These are phyloP conservation scores for Cephus pygmeus DNA, from an alignment of 2,888 invertebrate species.

Conservation along the genomic window DNA sequence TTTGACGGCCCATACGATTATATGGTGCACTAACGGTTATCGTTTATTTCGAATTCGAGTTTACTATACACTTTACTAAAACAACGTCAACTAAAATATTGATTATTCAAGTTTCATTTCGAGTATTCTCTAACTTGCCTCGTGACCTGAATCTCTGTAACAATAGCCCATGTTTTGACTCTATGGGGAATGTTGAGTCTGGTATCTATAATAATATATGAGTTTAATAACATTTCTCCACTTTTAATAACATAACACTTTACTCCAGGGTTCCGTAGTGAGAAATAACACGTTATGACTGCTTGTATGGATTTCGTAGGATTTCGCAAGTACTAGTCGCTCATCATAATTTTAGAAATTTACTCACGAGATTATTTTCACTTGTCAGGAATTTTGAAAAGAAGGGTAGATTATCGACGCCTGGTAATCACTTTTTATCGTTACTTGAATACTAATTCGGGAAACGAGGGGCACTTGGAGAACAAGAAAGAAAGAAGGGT, in stretches of 20 bases:
- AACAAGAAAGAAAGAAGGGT: not conserved
- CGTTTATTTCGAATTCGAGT: not conserved
- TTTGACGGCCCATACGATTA: not conserved
- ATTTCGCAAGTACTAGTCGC: not conserved
- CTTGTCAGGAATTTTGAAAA: not conserved
- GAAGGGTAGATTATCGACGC: not conserved
- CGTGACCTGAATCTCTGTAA: slow-evolving; percentile 9
- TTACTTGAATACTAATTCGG: not conserved
- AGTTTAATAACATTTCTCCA: slow-evolving; percentile 13
- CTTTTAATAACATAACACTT: not conserved
- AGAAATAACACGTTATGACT: not conserved
- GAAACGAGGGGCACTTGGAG: not conserved
- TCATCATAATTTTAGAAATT: not conserved
- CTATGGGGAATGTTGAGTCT: not conserved
- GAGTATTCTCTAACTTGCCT: not conserved
- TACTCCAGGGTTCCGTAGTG: not conserved
- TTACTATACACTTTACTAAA: not conserved
- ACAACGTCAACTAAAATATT: not conserved
- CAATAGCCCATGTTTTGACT: not conserved
- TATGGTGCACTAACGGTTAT: not conserved
- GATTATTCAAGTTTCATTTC: not conserved
- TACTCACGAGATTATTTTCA: not conserved
- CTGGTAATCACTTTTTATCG: not conserved
- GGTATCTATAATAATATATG: not conserved
- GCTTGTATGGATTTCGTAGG: too few relatives aligned